Base-by-base conservation (phyloP, 2,797 vertebrate species). In the Aselliscus stoliczkanus region DNA sequence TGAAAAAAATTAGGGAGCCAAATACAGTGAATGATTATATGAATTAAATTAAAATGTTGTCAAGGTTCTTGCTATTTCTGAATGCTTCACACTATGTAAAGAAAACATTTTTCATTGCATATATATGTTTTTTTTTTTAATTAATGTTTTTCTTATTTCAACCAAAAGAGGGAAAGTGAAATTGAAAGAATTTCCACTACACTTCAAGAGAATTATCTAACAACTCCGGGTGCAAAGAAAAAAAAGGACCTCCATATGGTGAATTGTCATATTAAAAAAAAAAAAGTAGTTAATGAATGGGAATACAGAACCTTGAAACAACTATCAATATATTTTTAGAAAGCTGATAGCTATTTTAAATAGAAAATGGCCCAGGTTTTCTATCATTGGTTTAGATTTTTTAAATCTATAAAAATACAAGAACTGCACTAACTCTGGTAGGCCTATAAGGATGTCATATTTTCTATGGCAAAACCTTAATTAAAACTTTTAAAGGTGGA, bases 401-500 rank as follows among this genome's bases (percentile, higher is more conserved):
- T 47, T 23, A 82, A 90, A 88, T 70, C 12, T 77, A 58, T 50
- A 75, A 42, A 96, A 76, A 17, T 73, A 11, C 21, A 81, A 80
- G 25, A 47, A 44, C 44, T 83, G 47, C 29, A 69, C 60, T 92
- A 76, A 37, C 77, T 54, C 50, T 62, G 39, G 6, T 56, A 52
- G 58, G 21, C 50, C 73, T 54, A 39, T 69, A 64, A 79, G 44
- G 70, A 58, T 76, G 31, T 12, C n/a, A 21, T 87, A 67, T 85
- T 93, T 89, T 90, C 88, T 37, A 75, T 3, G 11, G 10, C 60
- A 29, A 75, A 81, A 60, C 54, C 65, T 96, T 90, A 95, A 94
- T 44, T 91, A 82, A 95, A 93, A 86, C 56, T 82, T 84, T 47
- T 37, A 73, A 93, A 87, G 86, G 84, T 92, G 82, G 75, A 95